These are phyloP conservation scores for Microcebus jonahi DNA, from an alignment of 2,113 vertebrate genomes.

Conservation along the genomic window DNA sequence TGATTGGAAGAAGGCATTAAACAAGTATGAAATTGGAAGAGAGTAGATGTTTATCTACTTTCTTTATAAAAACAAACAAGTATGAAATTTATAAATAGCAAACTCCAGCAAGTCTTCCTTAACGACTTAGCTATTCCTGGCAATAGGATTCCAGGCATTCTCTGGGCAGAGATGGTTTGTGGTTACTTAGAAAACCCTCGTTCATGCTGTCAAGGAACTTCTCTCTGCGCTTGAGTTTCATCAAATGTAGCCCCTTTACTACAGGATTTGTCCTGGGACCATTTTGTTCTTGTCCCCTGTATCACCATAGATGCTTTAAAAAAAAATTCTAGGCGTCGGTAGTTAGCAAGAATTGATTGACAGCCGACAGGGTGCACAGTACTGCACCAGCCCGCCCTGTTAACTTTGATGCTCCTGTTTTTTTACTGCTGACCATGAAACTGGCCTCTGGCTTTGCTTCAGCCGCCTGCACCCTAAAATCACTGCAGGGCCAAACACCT, in stretches of 20 bases:
- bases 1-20: neutral
- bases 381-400: neutral
- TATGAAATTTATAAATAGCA: neutral
- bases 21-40: neutral
- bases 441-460: neutral
- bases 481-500: constrained; percentile 35
- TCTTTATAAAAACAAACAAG: neutral
- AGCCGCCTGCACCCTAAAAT: neutral
- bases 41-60: too few relatives aligned
- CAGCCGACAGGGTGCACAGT: too few relatives aligned
- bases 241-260: neutral
- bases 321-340: neutral
- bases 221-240: neutral
- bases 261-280: neutral
- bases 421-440: neutral
- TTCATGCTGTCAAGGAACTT: neutral
- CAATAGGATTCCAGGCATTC: neutral
- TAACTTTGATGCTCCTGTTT: neutral
- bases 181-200: neutral
- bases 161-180: neutral
- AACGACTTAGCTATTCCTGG: neutral
- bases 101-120: neutral
- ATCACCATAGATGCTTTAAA: neutral
- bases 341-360: neutral
- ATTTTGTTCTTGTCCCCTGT: neutral